phyloP scores from a whole-genome alignment of 1,140 invertebrate genomes.

The Meloidogyne chitwoodi region DNA sequence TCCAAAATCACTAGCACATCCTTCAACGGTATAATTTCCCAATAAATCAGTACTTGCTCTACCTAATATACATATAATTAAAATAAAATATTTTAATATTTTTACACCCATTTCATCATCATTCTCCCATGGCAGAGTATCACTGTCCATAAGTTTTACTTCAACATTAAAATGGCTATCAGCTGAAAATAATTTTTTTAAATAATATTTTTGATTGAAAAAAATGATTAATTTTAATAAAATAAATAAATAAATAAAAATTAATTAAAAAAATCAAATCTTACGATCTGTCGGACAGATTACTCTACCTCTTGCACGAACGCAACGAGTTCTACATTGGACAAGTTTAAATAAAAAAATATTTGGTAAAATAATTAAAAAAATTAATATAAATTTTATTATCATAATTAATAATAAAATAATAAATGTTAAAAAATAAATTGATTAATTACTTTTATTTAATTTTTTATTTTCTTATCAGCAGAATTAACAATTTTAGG shows the following conservation, averaged over 20 bases:
- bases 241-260: too few relatives aligned
- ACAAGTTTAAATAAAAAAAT: not conserved
- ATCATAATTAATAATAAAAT: not conserved
- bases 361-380: not conserved
- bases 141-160: slow-evolving; percentile 18
- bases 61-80: not conserved
- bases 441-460: too few relatives aligned
- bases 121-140: slow-evolving; percentile 13
- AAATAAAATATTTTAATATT: not conserved
- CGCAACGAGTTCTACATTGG: not conserved
- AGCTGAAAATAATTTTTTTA: not conserved
- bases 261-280: not conserved
- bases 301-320: slow-evolving; percentile 7
- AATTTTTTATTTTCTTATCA: not conserved
- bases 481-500: too few relatives aligned
- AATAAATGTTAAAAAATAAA: slow-evolving; percentile 8
- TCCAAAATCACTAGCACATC: slow-evolving; percentile 17
- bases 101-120: slow-evolving; percentile 13
- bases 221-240: too few relatives aligned
- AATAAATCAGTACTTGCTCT: slow-evolving; percentile 8
- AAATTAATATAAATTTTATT: not conserved
- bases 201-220: too few relatives aligned
- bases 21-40: slow-evolving; percentile 11
- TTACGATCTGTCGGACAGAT: slow-evolving; percentile 23
- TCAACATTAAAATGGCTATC: slow-evolving; percentile 21